These are phyloP conservation scores for Drosophila greeni DNA, from an alignment of 2,888 invertebrate species.

Conservation along the genomic window DNA sequence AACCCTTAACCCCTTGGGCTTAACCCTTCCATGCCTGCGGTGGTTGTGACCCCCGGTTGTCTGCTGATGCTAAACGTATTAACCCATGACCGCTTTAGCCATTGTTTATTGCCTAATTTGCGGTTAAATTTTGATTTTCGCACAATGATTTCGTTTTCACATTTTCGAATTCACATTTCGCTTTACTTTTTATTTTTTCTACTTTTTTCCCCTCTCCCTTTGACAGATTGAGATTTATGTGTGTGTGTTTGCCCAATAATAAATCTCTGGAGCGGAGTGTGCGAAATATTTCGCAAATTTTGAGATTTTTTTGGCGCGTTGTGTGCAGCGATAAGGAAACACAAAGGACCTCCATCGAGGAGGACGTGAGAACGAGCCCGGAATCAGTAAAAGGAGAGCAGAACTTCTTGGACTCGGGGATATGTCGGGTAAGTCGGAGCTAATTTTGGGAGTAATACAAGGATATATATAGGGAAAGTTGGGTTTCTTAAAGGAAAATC, in stretches of 20 bases:
- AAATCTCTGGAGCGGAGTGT: slow-evolving; percentile 46
- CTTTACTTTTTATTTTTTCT: neutral
- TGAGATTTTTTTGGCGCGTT: slow-evolving; percentile 31
- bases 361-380: slow-evolving; percentile 29
- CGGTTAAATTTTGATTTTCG: slow-evolving; percentile 61
- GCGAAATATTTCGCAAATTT: slow-evolving; percentile 31
- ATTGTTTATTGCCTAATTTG: slow-evolving; percentile 70
- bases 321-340: slow-evolving; percentile 50
- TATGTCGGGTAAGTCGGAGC: neutral
- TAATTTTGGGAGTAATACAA: too few relatives aligned
- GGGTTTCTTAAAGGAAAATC: neutral
- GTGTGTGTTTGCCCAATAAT: slow-evolving; percentile 49
- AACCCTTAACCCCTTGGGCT: slow-evolving; percentile 47
- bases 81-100: slow-evolving; percentile 70
- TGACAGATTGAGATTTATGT: slow-evolving; percentile 70
- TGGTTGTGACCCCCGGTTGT: slow-evolving; percentile 40
- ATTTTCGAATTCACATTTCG: slow-evolving; percentile 35
- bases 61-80: slow-evolving; percentile 64
- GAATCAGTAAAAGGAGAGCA: slow-evolving; percentile 1
- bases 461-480: neutral
- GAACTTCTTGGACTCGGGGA: neutral
- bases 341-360: slow-evolving; percentile 10
- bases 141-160: slow-evolving; percentile 56
- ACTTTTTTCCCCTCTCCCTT: neutral
- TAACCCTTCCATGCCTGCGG: slow-evolving; percentile 27